Evolutionary conservation across 2,888 invertebrate genomes (phyloP), one percentile per base, ranked within the genome.

Genomic region (Luperina nickerlii): DNA sequence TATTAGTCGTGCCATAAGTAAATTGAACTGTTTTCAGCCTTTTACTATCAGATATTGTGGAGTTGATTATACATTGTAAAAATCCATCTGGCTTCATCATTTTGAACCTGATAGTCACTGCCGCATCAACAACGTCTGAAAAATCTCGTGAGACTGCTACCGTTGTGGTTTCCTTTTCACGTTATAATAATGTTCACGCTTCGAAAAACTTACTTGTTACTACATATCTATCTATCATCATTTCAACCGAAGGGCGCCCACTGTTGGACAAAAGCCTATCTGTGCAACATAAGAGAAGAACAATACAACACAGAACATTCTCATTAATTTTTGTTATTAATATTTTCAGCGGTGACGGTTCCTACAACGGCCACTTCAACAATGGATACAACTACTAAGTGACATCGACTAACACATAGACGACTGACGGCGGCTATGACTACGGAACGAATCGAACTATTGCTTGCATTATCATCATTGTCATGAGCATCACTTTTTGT

Each of bases 331-430:
- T 18, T n/a, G 11, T 60, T 11, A 60, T 81, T 79, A 62, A 79
- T 70, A 71, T 88, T 90, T 90, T n/a, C 90, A 94, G 94, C 13
- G 91, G 90, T 4, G 92, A 91, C n/a, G 94, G 93, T 20, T 87
- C 91, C 5, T 94, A 94, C 91, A 90, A 93, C 84, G 88, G 92
- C 6, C 84, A 87, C 67, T 91, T 92, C 88, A 90, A 92, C 89
- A 87, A 90, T 69, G 91, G 92, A 32, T 93, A 94, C 86, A 90
- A 91, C 81, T 94, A 92, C 88, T 93, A 78, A 89, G 13, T 77
- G 77, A 24, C 54, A 7, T 27, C 32, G 60, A 79, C 66, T 9
- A 54, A 78, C 69, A 83, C 65, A 65, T 72, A 57, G 48, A 72
- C 76, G 15, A 70, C 38, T 62, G 63, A 57, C 20, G 4, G 45